A percentile compares a stretch with the other conserved stretches of the same genome.
Evolutionary conservation across 2,797 vertebrate genomes (phyloP).

Genomic region (Eleutherodactylus coqui): DNA sequence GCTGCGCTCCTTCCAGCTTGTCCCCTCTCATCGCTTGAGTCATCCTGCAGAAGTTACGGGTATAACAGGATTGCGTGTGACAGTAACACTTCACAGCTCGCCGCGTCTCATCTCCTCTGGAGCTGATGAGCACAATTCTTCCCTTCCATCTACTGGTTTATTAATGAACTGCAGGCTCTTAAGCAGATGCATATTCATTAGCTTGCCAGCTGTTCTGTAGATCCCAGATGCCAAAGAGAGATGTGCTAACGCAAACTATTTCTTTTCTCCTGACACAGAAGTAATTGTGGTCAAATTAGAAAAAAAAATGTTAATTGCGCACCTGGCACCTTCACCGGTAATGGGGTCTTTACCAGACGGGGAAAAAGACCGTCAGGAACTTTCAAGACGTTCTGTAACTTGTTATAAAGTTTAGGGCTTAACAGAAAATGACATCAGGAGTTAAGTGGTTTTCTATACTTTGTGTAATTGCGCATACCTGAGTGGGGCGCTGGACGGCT

Average conservation of each 20-base stretch:
- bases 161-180: conserved; percentile 81
- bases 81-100: conserved; percentile 83
- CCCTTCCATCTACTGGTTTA: conserved; percentile 83
- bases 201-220: conserved; percentile 82
- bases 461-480: too few species aligned
- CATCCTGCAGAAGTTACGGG: conserved; percentile 43
- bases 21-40: conserved; percentile 28
- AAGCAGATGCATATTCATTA: conserved; percentile 88
- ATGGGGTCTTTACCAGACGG: conserved; percentile 23
- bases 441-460: too few species aligned
- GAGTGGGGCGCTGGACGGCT: too few species aligned
- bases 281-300: conserved; percentile 81
- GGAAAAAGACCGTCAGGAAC: background rate
- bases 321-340: conserved; percentile 72
- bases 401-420: background rate
- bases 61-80: conserved; percentile 75
- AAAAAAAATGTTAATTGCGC: conserved; percentile 80
- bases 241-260: conserved; percentile 67
- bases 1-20: background rate
- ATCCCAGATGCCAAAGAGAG: conserved; percentile 83
- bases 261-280: conserved; percentile 75
- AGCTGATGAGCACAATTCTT: conserved; percentile 80
- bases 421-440: too few species aligned
- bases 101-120: conserved; percentile 77
- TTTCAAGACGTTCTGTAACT: background rate